Evolutionary conservation across 2,113 vertebrate species (phyloP).

Genomic region (Sialia sialis): DNA sequence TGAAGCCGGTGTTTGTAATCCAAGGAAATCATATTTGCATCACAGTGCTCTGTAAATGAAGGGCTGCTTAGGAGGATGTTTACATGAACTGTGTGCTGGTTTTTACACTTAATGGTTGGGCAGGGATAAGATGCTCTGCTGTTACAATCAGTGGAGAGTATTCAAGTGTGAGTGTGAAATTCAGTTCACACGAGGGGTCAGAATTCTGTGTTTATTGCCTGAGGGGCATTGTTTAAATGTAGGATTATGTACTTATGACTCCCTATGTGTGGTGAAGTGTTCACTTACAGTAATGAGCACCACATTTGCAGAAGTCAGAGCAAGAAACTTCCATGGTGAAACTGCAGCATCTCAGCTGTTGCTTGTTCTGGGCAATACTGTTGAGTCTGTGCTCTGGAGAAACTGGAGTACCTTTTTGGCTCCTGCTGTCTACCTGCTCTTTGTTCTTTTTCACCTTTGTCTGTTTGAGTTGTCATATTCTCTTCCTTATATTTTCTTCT

Average conservation of each 20-base stretch:
- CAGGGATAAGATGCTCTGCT: not conserved
- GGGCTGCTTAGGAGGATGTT: not conserved
- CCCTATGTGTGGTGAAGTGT: not conserved
- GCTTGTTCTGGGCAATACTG: not conserved
- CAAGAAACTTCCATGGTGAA: not conserved
- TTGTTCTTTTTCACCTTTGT: not conserved
- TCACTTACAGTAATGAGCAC: not conserved
- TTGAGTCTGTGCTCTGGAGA: not conserved
- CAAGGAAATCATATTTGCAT: not conserved
- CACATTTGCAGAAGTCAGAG: not conserved
- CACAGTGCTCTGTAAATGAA: not conserved
- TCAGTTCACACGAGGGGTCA: not conserved
- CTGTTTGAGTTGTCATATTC: not conserved
- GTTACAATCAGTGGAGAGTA: not conserved
- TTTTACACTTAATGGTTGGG: not conserved
- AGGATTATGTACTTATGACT: not conserved
- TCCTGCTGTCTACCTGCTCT: not conserved
- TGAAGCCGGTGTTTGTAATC: not conserved
- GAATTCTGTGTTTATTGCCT: not conserved
- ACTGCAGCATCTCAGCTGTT: not conserved
- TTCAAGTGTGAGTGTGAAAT: not conserved
- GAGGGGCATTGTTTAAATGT: not conserved
- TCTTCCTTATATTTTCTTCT: not conserved
- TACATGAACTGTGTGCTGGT: not conserved
- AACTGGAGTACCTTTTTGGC: not conserved